A percentile compares a stretch with the other conserved stretches of the same genome.
Evolutionary conservation across 2,888 invertebrate species (phyloP).

Genomic region (Eristalinus sepulchralis): DNA sequence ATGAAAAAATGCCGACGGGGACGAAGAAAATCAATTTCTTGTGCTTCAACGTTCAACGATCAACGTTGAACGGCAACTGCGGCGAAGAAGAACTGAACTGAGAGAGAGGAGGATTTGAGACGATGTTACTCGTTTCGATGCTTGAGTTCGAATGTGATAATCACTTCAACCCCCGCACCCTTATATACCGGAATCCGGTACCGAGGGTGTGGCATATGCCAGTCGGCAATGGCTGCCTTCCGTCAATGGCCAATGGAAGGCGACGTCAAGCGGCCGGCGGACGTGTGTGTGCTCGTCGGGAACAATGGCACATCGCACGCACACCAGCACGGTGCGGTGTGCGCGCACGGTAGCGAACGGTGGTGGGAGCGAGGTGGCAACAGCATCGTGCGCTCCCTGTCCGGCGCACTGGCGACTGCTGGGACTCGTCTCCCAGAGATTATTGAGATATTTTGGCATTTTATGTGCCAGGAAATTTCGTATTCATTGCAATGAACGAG

Average conservation of each 20-base stretch:
- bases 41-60: not conserved
- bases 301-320: conserved; percentile 48
- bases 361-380: not conserved
- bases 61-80: not conserved
- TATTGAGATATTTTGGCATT: conserved; percentile 70
- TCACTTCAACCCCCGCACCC: conserved; percentile 74
- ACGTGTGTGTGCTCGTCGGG: not conserved
- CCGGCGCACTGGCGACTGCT: not conserved
- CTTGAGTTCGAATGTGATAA: conserved; percentile 77
- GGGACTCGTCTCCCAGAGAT: conserved; percentile 51
- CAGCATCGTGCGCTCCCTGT: not conserved
- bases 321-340: conserved; percentile 16
- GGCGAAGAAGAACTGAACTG: not conserved
- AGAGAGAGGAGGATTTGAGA: conserved; percentile 5
- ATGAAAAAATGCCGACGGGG: conserved; percentile 7
- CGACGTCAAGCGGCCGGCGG: not conserved
- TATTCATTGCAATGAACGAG: conserved; percentile 81
- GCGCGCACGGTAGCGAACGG: conserved; percentile 16
- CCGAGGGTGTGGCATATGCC: conserved; percentile 54
- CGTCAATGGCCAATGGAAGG: conserved; percentile 75
- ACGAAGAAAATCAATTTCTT: not conserved
- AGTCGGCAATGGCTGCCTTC: conserved; percentile 69
- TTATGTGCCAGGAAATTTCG: conserved; percentile 74
- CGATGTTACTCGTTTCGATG: conserved; percentile 75
- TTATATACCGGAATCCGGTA: conserved; percentile 75